Evolutionary conservation across 35 echinoderm and acorn worm genomes (phyloP).

Genomic region (Amphiura filiformis): DNA sequence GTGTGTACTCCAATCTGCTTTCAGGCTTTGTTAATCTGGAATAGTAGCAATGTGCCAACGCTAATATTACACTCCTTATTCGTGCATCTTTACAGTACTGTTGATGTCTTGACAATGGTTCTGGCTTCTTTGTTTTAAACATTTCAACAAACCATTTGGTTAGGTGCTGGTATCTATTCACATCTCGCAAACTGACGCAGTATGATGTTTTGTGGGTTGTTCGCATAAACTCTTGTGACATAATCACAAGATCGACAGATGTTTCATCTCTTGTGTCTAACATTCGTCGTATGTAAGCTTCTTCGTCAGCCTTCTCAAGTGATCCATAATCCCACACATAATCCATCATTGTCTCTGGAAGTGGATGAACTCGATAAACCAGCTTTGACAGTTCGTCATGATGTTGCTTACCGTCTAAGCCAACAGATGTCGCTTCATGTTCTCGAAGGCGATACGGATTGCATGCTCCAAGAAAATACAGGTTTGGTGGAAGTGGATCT

Average conservation of each 20-base stretch:
- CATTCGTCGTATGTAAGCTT: slow-evolving; percentile 42
- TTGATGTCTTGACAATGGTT: background rate
- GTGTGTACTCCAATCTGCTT: slow-evolving; percentile 2
- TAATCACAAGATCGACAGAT: slow-evolving; percentile 35
- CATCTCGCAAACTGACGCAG: slow-evolving; percentile 36
- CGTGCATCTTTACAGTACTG: background rate
- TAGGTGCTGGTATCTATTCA: slow-evolving; percentile 30
- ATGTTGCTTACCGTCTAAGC: slow-evolving; percentile 9
- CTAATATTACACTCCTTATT: slow-evolving; percentile 13
- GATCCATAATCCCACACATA: slow-evolving; percentile 50
- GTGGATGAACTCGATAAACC: slow-evolving; percentile 40
- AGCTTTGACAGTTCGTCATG: slow-evolving; percentile 36
- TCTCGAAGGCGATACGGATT: slow-evolving; percentile 23
- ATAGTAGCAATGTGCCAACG: slow-evolving; percentile 39
- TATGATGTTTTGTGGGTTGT: slow-evolving; percentile 3
- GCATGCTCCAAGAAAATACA: slow-evolving; percentile 27
- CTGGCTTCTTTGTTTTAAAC: slow-evolving; percentile 6
- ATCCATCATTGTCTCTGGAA: slow-evolving; percentile 45
- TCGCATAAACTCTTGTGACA: slow-evolving; percentile 40
- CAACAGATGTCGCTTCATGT: background rate
- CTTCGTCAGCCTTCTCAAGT: slow-evolving; percentile 27
- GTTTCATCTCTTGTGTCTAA: background rate
- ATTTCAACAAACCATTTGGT: slow-evolving; percentile 24
- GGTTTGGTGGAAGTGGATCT: background rate
- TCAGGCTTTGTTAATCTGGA: slow-evolving; percentile 12